These are phyloP conservation scores for Hyphantria cunea DNA, from an alignment of 1,140 invertebrate genomes.

Conservation along the genomic window DNA sequence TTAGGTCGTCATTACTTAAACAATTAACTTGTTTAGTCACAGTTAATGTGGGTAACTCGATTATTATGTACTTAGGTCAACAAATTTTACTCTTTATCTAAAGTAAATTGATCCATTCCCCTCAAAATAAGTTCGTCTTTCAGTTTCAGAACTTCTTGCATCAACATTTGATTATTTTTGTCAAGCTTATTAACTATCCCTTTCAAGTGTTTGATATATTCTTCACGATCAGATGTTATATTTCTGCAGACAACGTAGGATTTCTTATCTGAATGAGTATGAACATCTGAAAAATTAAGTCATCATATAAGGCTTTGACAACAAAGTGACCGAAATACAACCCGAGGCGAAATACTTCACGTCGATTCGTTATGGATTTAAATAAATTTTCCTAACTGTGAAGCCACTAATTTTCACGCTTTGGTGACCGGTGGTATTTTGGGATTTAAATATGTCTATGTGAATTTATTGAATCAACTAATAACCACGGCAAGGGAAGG, in stretches of 20 bases:
- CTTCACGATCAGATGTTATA: constrained; percentile 19
- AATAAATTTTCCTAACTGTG: no score
- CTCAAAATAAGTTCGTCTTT: constrained; percentile 66
- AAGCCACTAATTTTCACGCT: no score
- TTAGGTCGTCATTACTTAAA: neutral
- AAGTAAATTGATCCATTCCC: constrained; percentile 36
- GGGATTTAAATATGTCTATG: no score
- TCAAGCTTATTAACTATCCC: constrained; percentile 46
- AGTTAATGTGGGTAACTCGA: constrained; percentile 5
- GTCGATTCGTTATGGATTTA: no score
- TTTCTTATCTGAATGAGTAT: constrained; percentile 5
- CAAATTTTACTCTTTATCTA: constrained; percentile 16
- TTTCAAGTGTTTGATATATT: constrained; percentile 18
- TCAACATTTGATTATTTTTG: constrained; percentile 59
- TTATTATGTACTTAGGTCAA: neutral
- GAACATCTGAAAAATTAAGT: constrained; percentile 16
- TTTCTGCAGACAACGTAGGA: constrained; percentile 7
- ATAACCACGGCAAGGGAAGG: no score
- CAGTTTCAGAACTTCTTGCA: constrained; percentile 60
- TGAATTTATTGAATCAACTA: no score
- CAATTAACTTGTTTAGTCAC: constrained; percentile 17
- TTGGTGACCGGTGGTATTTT: no score
- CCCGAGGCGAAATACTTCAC: no score
- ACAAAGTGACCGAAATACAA: no score
- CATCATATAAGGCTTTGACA: neutral